These are phyloP conservation scores for Peromyscus attwateri DNA, from an alignment of 2,797 vertebrate genomes.

Conservation along the genomic window DNA sequence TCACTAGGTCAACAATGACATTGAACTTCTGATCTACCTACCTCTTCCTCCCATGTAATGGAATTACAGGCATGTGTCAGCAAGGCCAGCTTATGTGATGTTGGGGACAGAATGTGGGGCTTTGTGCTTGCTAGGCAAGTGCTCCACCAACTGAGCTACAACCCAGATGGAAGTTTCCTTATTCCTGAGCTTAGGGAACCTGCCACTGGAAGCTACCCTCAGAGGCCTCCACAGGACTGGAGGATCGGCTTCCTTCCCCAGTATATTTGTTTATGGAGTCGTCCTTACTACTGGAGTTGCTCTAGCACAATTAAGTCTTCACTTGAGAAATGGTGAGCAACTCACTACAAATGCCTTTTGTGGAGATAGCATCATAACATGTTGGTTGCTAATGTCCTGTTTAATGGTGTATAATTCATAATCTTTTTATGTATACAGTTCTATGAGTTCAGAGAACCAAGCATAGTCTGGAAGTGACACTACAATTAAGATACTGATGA, in stretches of 20 bases:
- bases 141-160: not conserved
- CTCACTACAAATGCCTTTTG: not conserved
- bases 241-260: not conserved
- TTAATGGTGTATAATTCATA: not conserved
- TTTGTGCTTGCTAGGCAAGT: not conserved
- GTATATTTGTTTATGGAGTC: not conserved
- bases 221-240: not conserved
- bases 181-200: not conserved
- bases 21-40: not conserved
- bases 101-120: not conserved
- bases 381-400: not conserved
- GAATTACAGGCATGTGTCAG: not conserved
- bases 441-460: slow-evolving; percentile 34
- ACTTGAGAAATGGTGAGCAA: not conserved
- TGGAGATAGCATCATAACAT: not conserved
- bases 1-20: not conserved
- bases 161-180: not conserved
- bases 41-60: not conserved
- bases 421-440: not conserved
- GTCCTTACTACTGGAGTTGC: not conserved
- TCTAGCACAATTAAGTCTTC: not conserved
- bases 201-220: not conserved
- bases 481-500: not conserved
- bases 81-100: not conserved
- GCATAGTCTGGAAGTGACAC: not conserved